Base-by-base conservation (phyloP, 2,888 invertebrate species). In the Clusia tigrina region DNA sequence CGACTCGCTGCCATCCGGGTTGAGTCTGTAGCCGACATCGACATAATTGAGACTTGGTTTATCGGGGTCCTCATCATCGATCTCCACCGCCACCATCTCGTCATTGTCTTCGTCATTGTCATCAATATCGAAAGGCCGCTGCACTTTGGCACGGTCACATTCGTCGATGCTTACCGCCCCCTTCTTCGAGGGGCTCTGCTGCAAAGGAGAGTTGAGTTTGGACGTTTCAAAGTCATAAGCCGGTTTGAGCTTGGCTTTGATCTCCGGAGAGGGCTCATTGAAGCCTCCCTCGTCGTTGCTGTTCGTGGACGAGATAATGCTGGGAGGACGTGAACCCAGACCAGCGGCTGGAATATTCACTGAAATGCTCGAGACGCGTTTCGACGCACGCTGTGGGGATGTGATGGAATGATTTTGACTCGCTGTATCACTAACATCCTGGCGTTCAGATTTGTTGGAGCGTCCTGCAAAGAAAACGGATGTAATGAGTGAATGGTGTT, bases 251-350 rank as follows among this genome's bases (percentile, higher is more conserved):
- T 88, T 85, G 66, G 89, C 90, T 81, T 89, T 89, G 73, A 90
- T 88, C 81, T 89, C 89, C 17, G 90, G 89, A 66, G 88, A 88
- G 23, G 89, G 89, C 82, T 90, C 90, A 82, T 90, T 90, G 84
- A 90, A 90, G 56, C 90, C 90, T 58, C 90, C 89, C 72, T 90
- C 90, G 81, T 90, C 90, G 22, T 88, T 88, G 54, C 79, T 81
- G 38, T 75, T 67, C 55, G 90, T 86, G n/a, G 74, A 68, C 70
- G 86, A 86, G 72, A 91, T 91, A 56, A 91, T 87, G 65, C 91
- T 88, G 67, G 91, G 91, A 15, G 90, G 85, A 68, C 86, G 87
- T 64, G 85, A 89, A 72, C 88, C 88, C 69, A 88, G 76, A 24
- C 88, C 89, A 20, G 88, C 88, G 15, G 89, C 88, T 67, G 88